Evolutionary conservation across 2,888 invertebrate species (phyloP).

Genomic region (Latrodectus elegans): DNA sequence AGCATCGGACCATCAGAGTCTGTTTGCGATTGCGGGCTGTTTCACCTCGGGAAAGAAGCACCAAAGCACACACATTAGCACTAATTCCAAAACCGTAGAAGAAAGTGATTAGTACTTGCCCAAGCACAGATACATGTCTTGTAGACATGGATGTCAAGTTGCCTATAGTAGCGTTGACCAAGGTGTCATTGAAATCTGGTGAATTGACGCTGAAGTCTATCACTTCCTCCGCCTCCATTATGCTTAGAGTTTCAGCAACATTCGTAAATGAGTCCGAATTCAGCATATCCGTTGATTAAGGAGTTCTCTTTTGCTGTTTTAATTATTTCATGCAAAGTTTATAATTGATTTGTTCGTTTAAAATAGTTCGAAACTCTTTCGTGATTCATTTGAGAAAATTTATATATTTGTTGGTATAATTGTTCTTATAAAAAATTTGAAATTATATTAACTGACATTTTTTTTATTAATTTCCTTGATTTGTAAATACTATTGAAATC

Average conservation of each 20-base stretch:
- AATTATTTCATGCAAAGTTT: too few relatives aligned
- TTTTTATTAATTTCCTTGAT: too few relatives aligned
- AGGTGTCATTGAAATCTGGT: conserved; percentile 1
- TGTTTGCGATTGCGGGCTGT: conserved; percentile 85
- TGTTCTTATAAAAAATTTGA: too few relatives aligned
- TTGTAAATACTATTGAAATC: too few relatives aligned
- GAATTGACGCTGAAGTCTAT: neutral
- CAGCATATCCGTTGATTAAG: neutral
- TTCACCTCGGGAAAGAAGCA: conserved; percentile 83
- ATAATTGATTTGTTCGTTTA: too few relatives aligned
- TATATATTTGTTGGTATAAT: too few relatives aligned
- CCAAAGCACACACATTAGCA: conserved; percentile 85
- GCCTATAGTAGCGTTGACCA: neutral
- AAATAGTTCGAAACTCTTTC: too few relatives aligned
- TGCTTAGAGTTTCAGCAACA: neutral
- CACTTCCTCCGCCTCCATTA: neutral
- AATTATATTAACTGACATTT: too few relatives aligned
- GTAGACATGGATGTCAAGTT: conserved; percentile 16
- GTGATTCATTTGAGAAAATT: too few relatives aligned
- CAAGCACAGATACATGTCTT: conserved; percentile 41
- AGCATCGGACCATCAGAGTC: conserved; percentile 84
- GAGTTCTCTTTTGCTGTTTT: neutral
- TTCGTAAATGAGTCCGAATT: neutral
- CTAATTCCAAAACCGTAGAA: conserved; percentile 74
- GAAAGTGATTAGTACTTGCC: conserved; percentile 71